These are phyloP conservation scores for Manacus vitellinus DNA, from an alignment of 2,113 vertebrate species.

Conservation along the genomic window DNA sequence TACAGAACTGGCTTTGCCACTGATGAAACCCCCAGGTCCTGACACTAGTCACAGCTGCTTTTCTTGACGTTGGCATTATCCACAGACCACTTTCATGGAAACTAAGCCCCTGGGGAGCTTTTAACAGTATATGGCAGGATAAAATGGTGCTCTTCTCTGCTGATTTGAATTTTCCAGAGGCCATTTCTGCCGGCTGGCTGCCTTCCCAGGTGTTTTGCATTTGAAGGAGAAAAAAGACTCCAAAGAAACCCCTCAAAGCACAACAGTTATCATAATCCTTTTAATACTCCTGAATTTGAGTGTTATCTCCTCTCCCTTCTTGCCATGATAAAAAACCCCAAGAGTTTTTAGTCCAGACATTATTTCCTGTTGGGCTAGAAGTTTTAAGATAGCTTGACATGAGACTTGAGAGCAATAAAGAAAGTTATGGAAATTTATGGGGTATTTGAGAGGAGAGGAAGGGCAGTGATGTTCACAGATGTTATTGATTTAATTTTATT, in stretches of 20 bases:
- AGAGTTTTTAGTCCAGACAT: background rate
- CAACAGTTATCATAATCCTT: background rate
- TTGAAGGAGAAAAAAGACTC: background rate
- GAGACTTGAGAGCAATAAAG: background rate
- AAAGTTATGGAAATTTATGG: background rate
- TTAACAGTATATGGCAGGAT: background rate
- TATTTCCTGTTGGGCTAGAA: conserved; percentile 10
- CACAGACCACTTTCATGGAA: background rate
- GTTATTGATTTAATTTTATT: background rate
- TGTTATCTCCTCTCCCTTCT: background rate
- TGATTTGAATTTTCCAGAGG: background rate
- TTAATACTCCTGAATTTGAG: background rate
- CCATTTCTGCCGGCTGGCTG: background rate
- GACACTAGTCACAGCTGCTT: background rate
- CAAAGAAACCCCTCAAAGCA: background rate
- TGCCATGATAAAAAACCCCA: background rate
- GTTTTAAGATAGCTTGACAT: background rate
- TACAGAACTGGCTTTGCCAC: background rate
- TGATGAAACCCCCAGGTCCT: background rate
- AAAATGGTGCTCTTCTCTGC: background rate
- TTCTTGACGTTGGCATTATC: background rate
- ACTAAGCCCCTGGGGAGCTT: background rate
- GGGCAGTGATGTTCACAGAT: conserved; percentile 4
- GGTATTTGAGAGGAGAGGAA: background rate
- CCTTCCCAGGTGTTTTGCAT: background rate